These are phyloP conservation scores for silkworm (Bombyx mori) DNA, from an alignment of 1,140 invertebrate genomes.

Conservation along the genomic window DNA sequence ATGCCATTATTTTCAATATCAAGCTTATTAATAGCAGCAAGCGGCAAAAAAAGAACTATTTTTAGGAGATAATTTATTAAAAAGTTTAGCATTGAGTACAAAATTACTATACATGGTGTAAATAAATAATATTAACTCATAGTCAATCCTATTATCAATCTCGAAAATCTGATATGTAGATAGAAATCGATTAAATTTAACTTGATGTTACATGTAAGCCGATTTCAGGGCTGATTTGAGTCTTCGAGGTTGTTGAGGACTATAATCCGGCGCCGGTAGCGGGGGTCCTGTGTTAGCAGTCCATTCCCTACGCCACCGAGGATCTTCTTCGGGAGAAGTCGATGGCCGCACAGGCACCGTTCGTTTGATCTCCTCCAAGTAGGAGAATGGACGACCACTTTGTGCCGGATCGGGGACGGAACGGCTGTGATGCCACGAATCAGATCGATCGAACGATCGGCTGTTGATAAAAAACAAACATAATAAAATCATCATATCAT, in stretches of 20 bases:
- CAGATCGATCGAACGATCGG: slow-evolving; percentile 25
- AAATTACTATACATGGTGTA: too few species aligned
- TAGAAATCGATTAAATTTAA: neutral
- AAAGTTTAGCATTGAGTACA: too few species aligned
- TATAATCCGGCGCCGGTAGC: slow-evolving; percentile 48
- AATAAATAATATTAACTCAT: too few species aligned
- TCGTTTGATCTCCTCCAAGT: slow-evolving; percentile 33
- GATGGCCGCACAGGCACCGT: slow-evolving; percentile 14
- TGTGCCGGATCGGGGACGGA: slow-evolving; percentile 2
- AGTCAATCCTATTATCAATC: too few species aligned
- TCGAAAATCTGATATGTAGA: too few species aligned
- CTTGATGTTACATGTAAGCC: slow-evolving; percentile 20
- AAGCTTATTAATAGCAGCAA: too few species aligned
- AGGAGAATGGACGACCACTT: slow-evolving; percentile 34
- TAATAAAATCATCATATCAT: too few species aligned
- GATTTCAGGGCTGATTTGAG: slow-evolving; percentile 46
- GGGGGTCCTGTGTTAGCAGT: slow-evolving; percentile 21
- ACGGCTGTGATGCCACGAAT: slow-evolving; percentile 32
- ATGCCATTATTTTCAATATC: too few species aligned
- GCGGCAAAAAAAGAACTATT: too few species aligned
- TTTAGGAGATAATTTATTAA: too few species aligned
- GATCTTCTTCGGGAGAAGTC: slow-evolving; percentile 15
- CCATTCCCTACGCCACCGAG: slow-evolving; percentile 34
- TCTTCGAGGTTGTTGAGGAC: slow-evolving; percentile 29
- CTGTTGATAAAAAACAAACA: slow-evolving; percentile 12